Base-by-base conservation (phyloP, 1,140 invertebrate genomes). In the Agrypnia vestita region DNA sequence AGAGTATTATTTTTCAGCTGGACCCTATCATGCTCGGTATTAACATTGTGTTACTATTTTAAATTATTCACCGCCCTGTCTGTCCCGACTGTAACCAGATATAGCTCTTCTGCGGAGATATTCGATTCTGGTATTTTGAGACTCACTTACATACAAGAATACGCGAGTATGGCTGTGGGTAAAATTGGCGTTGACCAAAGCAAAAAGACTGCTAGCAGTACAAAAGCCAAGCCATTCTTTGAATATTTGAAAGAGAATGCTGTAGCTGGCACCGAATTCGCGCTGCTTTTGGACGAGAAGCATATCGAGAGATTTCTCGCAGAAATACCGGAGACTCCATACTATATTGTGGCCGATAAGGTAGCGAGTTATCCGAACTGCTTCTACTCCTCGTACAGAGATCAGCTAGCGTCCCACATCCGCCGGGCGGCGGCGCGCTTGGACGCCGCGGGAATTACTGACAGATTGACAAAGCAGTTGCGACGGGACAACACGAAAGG, bases 361-460 rank as follows among this genome's bases (percentile, higher is more conserved):
- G 53, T 55, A 9, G 19, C 53, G n/a, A 55, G n/a, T 1, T 55
- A 55, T 17, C 53, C 53, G 9, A 55, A 55, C 19, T 55, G 53
- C 53, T 8, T 55, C 19, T 55, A 55, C 53, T 55, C 53, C 10
- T 15, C n/a, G 19, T 55, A 55, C 53, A 17, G n/a, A 55, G 53
- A 55, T 8, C n/a, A 55, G 8, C n/a, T 55, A 17, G 19, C n/a
- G n/a, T 3, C 53, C 19, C 19, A 55, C 19, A 1, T 55, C 0
- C 53, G 53, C 53, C n/a, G 19, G 53, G 19, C n/a, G n/a, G 53
- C 53, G 53, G 53, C 53, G n/a, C 53, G 19, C n/a, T 55, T 55
- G 53, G n/a, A 55, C 19, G 53, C 53, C 19, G 53, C 53, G 19
- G 53, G 53, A 55, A 55, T 55, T 55, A 17, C 19, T 6, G n/a